These are phyloP conservation scores for Tricholauxania praeusta DNA, from an alignment of 2,888 invertebrate genomes.

Conservation along the genomic window DNA sequence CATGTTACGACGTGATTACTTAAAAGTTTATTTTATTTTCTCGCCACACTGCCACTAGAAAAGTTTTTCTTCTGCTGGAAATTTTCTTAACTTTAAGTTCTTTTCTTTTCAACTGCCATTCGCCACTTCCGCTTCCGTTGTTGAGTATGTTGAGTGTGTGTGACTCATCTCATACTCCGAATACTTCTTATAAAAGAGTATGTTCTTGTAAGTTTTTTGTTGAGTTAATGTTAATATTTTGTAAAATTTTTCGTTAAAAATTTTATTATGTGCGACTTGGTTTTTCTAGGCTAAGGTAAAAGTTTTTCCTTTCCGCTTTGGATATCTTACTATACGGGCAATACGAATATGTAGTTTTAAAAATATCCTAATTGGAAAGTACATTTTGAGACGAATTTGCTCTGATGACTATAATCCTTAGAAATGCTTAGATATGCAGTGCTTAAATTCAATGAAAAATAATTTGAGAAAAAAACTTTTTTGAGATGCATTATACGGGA, in stretches of 20 bases:
- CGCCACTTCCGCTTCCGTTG: conserved; percentile 19
- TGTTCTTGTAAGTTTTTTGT: conserved; percentile 1
- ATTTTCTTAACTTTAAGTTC: background rate
- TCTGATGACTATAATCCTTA: no score
- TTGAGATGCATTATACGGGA: no score
- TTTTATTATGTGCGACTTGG: conserved; percentile 16
- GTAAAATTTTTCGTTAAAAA: conserved; percentile 15
- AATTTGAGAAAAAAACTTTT: no score
- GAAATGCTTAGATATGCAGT: no score
- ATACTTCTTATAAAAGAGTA: no score
- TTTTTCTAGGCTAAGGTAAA: conserved; percentile 7
- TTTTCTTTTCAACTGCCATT: background rate
- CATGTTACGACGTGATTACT: conserved; percentile 36
- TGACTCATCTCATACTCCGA: background rate
- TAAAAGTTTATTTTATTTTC: conserved; percentile 21
- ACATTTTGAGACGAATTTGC: no score
- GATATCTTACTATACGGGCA: no score
- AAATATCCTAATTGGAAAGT: no score
- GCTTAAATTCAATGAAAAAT: no score
- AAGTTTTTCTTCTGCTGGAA: conserved; percentile 16
- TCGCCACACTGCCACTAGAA: background rate
- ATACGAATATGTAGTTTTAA: no score
- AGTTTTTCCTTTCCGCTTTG: conserved; percentile 8
- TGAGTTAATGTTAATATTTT: conserved; percentile 18
- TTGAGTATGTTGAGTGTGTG: background rate